Base-by-base conservation (phyloP, 1,140 invertebrate genomes). In the Trichogramma pretiosum region DNA sequence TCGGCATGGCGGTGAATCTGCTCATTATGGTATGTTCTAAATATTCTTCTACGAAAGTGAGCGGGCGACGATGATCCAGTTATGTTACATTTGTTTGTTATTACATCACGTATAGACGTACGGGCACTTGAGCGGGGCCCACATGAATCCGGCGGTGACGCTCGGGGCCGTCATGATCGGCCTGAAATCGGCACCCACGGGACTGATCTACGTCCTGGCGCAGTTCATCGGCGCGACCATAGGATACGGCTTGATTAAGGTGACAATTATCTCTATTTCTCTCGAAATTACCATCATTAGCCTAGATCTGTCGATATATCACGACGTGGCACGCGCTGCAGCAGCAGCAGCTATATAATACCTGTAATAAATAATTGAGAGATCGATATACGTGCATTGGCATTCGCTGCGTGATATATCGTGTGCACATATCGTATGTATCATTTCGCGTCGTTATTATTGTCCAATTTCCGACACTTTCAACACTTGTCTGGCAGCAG, bases 81-180 rank as follows among this genome's bases (percentile, higher is more conserved):
- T 8, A 36, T 8, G 16, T 36, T 36, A 14, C 17, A 36, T 10
- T 36, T 36, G 14, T 18, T 10, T 48, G 14, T 48, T 13, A 33
- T 28, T 24, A 5, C n/a, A n/a, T 2, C 21, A 19, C 26, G 74
- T 75, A 14, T 63, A 85, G 75, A 75, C 76, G 46, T 77, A 83
- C 34, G 82, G 78, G 3, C 83, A 84, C 55, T 70, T 86, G 48
- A 84, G 82, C 47, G 81, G 82, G 39, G 77, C 80, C 8, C 80
- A 84, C 48, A 73, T 91, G 55, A 92, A 91, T 61, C 88, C 88
- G 3, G 78, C 83, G 1, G 80, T 91, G 0, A 86, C 85, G 3
- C 63, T 83, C 5, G 79, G 81, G 1, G 79, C 89, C 8, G 67
- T 85, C 1, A 74, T 81, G 16, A 64, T 82, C 18, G 77, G 82